These are phyloP conservation scores for Erythrolamprus reginae DNA, from an alignment of 2,113 vertebrate species.

Conservation along the genomic window DNA sequence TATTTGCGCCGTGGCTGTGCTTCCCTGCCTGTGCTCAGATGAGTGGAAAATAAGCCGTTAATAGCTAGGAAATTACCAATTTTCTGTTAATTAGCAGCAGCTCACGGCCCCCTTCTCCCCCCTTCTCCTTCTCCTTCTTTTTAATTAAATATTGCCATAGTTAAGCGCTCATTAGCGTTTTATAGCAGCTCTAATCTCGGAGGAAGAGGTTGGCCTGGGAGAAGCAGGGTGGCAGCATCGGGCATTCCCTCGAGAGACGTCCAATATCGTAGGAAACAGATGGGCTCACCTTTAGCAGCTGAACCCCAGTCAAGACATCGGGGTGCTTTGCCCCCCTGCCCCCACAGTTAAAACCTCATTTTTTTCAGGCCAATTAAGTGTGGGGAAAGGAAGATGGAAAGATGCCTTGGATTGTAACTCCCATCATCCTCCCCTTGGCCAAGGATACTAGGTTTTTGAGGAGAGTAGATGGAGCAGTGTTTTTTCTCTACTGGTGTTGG, in stretches of 20 bases:
- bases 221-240: background rate
- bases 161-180: conserved; percentile 22
- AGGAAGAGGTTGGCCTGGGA: conserved; percentile 5
- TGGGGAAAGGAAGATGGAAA: background rate
- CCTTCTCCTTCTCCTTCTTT: background rate
- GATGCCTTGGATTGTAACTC: background rate
- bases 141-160: conserved; percentile 1
- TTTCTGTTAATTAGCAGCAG: conserved; percentile 31
- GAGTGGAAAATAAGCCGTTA: conserved; percentile 32
- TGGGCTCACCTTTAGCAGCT: background rate
- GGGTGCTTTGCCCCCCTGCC: background rate
- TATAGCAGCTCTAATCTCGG: background rate
- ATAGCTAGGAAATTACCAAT: conserved; percentile 31
- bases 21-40: conserved; percentile 10
- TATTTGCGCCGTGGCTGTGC: background rate
- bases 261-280: background rate
- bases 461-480: too few relatives aligned
- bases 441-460: background rate
- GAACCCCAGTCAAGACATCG: too few relatives aligned
- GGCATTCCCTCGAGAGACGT: background rate
- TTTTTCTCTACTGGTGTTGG: background rate
- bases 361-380: background rate
- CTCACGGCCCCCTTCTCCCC: conserved; percentile 10
- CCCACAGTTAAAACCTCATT: background rate
- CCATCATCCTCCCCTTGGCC: background rate